These are phyloP conservation scores for Micromussa lordhowensis DNA, from an alignment of 92 coral and sea anemone genomes.

Conservation along the genomic window DNA sequence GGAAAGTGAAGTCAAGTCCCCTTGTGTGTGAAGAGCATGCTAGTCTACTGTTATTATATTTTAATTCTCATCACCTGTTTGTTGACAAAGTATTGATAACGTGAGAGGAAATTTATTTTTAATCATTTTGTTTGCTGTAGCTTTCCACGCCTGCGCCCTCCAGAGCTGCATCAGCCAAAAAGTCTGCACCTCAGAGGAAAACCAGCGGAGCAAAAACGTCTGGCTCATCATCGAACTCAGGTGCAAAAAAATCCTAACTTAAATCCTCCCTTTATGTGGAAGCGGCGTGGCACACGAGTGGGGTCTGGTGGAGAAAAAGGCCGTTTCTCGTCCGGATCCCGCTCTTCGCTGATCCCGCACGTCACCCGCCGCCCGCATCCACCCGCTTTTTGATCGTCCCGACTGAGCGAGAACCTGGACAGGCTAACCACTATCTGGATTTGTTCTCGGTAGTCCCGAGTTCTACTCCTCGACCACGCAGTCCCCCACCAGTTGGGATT, in stretches of 20 bases:
- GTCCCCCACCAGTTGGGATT: too few species aligned
- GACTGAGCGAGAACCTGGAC: too few species aligned
- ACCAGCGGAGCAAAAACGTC: conserved; percentile 46
- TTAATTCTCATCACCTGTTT: not conserved
- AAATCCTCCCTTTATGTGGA: too few species aligned
- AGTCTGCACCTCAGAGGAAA: conserved; percentile 73
- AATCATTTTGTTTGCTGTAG: conserved; percentile 20
- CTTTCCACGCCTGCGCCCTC: conserved; percentile 65
- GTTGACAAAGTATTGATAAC: not conserved
- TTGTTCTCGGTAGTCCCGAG: too few species aligned
- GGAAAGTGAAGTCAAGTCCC: not conserved
- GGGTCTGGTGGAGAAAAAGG: too few species aligned
- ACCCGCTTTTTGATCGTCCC: too few species aligned
- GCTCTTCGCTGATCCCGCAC: too few species aligned
- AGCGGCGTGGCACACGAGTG: too few species aligned
- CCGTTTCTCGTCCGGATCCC: too few species aligned
- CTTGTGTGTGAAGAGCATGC: not conserved
- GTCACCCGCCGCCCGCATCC: too few species aligned
- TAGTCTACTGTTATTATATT: not conserved
- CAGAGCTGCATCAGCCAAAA: conserved; percentile 70
- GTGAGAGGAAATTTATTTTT: not conserved
- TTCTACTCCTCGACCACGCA: too few species aligned
- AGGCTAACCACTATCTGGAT: too few species aligned
- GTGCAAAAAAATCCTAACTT: not conserved
- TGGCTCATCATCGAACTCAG: conserved; percentile 42